phyloP scores from a whole-genome alignment of 2,797 vertebrate genomes.

The Limnodromus scolopaceus region DNA sequence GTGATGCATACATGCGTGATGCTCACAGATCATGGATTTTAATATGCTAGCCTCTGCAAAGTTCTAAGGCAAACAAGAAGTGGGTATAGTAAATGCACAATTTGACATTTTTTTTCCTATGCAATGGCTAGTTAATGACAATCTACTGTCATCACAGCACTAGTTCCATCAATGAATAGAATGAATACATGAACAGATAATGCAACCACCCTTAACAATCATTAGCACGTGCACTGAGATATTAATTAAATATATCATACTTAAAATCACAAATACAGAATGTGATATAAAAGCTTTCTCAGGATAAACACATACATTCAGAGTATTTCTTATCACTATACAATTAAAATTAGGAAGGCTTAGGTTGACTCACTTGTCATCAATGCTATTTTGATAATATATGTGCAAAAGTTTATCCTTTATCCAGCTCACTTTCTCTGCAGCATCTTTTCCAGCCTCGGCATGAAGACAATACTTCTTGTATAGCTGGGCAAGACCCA shows the following conservation, averaged over 20 bases:
- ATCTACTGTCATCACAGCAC: not conserved
- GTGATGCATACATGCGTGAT: fast-evolving
- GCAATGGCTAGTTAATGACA: not conserved
- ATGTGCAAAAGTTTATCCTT: constrained; percentile 99
- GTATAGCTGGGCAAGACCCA: constrained; percentile 96
- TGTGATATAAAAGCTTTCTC: not conserved
- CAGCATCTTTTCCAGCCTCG: constrained; percentile 97
- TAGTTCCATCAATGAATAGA: not conserved
- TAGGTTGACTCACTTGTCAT: constrained; percentile 91
- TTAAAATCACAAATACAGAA: not conserved
- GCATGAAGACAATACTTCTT: constrained; percentile 99
- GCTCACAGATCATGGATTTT: not conserved
- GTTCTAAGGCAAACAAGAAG: not conserved
- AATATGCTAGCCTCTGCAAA: not conserved
- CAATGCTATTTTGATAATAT: constrained; percentile 99
- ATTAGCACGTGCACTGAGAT: not conserved
- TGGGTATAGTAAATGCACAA: not conserved
- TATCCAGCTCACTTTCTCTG: constrained; percentile 98
- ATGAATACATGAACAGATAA: not conserved
- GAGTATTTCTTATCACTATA: not conserved
- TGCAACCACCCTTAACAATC: not conserved
- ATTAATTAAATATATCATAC: not conserved
- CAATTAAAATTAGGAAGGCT: constrained; percentile 17
- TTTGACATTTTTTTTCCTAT: not conserved
- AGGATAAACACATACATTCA: not conserved